A percentile compares a stretch with the other conserved stretches of the same genome.
phyloP scores from a whole-genome alignment of 64 coral and sea anemone genomes.

The Montipora efflorescens region DNA sequence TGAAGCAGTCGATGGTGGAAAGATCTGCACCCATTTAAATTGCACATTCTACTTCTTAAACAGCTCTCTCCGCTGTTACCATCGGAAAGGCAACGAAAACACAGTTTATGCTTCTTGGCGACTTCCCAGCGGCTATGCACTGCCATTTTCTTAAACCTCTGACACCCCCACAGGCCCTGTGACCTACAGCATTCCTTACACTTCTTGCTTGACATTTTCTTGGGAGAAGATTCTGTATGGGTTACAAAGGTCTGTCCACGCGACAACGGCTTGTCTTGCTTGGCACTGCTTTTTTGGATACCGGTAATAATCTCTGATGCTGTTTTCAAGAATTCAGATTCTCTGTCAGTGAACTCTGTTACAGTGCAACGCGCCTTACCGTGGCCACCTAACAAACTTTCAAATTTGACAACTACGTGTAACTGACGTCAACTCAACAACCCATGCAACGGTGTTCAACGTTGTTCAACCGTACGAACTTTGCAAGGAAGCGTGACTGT shows the following conservation, averaged over 20 bases:
- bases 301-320: conserved; percentile 50
- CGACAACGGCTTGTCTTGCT: background rate
- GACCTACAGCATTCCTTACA: conserved; percentile 31
- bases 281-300: background rate
- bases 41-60: background rate
- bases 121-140: background rate
- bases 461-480: too few relatives aligned
- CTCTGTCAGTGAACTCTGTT: background rate
- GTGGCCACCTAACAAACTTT: too few relatives aligned
- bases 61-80: background rate
- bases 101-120: conserved; percentile 26
- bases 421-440: too few relatives aligned
- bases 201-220: background rate
- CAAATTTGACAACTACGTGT: too few relatives aligned
- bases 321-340: conserved; percentile 61
- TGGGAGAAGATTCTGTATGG: background rate
- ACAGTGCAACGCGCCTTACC: too few relatives aligned
- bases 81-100: conserved; percentile 40
- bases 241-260: background rate
- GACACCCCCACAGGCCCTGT: conserved; percentile 5
- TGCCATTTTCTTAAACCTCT: background rate
- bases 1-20: conserved; percentile 11
- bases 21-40: background rate
- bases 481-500: too few relatives aligned
- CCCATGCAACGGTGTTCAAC: too few relatives aligned